phyloP scores from a whole-genome alignment of 64 coral and sea anemone species.

The Anthopleura sola region DNA sequence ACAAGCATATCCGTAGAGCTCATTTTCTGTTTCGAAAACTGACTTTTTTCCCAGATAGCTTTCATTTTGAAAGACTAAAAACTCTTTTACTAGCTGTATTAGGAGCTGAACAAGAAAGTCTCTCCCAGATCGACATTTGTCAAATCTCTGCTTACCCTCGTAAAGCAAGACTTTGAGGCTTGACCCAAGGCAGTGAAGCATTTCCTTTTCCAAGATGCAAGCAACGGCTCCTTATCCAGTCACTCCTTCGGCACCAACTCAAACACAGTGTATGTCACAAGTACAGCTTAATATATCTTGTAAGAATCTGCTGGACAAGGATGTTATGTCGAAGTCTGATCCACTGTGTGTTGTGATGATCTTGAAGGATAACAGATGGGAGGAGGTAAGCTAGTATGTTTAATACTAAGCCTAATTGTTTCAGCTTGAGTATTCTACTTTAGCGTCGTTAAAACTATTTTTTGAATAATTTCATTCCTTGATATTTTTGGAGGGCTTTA shows the following conservation, averaged over 20 bases:
- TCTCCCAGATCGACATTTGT: neutral
- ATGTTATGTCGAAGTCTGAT: slow-evolving; percentile 95
- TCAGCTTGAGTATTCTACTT: too few relatives aligned
- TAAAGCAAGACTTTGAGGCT: neutral
- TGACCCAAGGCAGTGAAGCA: neutral
- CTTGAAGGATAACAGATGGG: slow-evolving; percentile 63
- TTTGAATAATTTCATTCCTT: too few relatives aligned
- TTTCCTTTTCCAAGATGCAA: slow-evolving; percentile 27
- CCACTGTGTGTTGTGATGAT: slow-evolving; percentile 76
- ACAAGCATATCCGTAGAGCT: too few relatives aligned
- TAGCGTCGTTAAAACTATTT: too few relatives aligned
- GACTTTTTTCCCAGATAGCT: neutral
- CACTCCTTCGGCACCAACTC: neutral
- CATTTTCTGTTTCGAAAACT: neutral
- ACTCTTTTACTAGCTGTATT: neutral
- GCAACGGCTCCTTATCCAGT: neutral
- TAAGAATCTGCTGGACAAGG: slow-evolving; percentile 78
- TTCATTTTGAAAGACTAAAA: neutral
- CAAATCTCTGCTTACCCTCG: neutral
- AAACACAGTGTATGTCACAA: slow-evolving; percentile 63
- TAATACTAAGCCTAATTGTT: neutral
- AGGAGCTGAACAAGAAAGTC: neutral
- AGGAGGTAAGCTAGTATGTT: slow-evolving; percentile 47
- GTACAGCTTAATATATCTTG: slow-evolving; percentile 95
- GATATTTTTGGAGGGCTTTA: too few relatives aligned